A percentile compares a stretch with the other conserved stretches of the same genome.
Conservation (phyloP, 2,113 vertebrate species). For the Ceuthmochares aereus region DNA sequence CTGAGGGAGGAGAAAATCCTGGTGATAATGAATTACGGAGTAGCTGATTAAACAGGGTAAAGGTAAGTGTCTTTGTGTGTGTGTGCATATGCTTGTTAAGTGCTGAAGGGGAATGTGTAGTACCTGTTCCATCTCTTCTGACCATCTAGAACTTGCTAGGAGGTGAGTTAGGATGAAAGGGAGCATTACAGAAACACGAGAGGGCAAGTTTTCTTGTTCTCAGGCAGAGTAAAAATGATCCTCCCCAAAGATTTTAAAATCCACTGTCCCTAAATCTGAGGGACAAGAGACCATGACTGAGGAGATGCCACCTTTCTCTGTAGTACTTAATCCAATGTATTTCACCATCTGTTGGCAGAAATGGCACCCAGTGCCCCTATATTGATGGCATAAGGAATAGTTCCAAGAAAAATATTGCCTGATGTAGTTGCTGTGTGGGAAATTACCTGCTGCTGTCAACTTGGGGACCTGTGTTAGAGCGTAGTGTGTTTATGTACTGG, state of each 20-base stretch:
- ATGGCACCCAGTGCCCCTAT: neutral
- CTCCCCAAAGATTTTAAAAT: neutral
- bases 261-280: neutral
- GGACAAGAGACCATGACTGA: fast-evolving
- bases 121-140: neutral
- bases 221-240: neutral
- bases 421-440: neutral
- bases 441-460: neutral
- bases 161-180: neutral
- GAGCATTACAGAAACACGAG: neutral
- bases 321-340: neutral
- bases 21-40: neutral
- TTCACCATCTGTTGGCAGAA: neutral
- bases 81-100: fast-evolving
- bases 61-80: neutral
- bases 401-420: neutral
- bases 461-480: neutral
- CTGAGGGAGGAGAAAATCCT: conserved; percentile 3
- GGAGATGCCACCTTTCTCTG: neutral
- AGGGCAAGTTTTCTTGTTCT: neutral
- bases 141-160: neutral
- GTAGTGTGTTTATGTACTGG: neutral
- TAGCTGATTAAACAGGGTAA: neutral
- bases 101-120: neutral
- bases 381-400: neutral